Percentiles rank a stretch among this genome's conserved stretches.
phyloP scores from a whole-genome alignment of 1,140 invertebrate genomes.

The Lethrus apterus region DNA sequence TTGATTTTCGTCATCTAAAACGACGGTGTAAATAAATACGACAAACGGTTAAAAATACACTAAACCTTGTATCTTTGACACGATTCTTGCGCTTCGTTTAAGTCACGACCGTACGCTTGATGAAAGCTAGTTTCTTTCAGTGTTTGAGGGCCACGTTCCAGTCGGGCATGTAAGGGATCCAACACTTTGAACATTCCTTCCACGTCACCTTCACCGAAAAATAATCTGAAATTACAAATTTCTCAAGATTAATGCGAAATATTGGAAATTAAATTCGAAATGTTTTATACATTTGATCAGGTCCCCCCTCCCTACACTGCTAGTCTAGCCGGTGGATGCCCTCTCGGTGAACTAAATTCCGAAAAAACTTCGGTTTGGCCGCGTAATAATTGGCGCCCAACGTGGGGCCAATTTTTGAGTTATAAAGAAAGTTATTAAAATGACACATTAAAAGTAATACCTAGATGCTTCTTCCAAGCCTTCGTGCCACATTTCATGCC shows the following conservation, averaged over 20 bases:
- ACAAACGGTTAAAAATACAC: background rate
- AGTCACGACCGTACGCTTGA: conserved; percentile 90
- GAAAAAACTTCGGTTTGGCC: too few relatives aligned
- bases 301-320: too few relatives aligned
- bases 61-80: conserved; percentile 76
- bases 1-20: conserved; percentile 65
- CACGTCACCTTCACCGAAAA: conserved; percentile 92
- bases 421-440: background rate
- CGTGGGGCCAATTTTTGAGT: too few relatives aligned
- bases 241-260: background rate
- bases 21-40: background rate
- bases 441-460: too few relatives aligned
- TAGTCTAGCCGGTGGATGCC: too few relatives aligned
- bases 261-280: background rate
- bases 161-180: conserved; percentile 89
- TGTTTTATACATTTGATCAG: too few relatives aligned
- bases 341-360: too few relatives aligned
- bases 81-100: conserved; percentile 91
- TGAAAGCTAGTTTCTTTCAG: conserved; percentile 96
- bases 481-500: conserved; percentile 99
- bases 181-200: conserved; percentile 93
- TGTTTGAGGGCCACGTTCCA: conserved; percentile 90
- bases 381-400: background rate
- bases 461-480: conserved; percentile 93
- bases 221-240: conserved; percentile 49